Percentiles rank a stretch among this genome's conserved stretches.
These are phyloP conservation scores for Trachelus iudaicus DNA, from an alignment of 2,888 invertebrate genomes.

Conservation along the genomic window DNA sequence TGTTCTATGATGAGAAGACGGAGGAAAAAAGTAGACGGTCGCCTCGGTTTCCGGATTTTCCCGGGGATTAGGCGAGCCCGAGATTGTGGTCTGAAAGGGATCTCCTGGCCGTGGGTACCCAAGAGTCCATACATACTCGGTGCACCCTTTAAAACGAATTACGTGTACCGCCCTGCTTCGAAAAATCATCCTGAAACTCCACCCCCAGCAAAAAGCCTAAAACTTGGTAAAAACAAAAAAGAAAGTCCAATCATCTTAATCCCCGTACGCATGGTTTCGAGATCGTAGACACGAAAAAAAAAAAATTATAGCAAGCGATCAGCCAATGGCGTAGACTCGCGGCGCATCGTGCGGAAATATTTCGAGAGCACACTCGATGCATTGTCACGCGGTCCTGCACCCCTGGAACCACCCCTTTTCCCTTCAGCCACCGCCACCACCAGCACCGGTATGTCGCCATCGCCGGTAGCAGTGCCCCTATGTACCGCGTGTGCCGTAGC, in stretches of 20 bases:
- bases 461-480: background rate
- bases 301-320: background rate
- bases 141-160: background rate
- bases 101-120: background rate
- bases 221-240: background rate
- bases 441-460: background rate
- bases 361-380: constrained; percentile 48
- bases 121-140: background rate
- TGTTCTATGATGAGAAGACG: constrained; percentile 11
- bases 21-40: constrained; percentile 4
- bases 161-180: background rate
- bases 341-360: constrained; percentile 29
- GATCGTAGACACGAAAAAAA: background rate
- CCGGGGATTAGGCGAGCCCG: constrained; percentile 17
- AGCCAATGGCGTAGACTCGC: background rate
- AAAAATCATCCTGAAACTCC: background rate
- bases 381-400: constrained; percentile 41
- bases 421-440: constrained; percentile 40
- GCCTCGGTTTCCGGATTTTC: constrained; percentile 12
- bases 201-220: background rate
- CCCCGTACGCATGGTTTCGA: background rate
- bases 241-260: background rate
- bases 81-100: constrained; percentile 17
- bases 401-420: constrained; percentile 39
- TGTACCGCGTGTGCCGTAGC: background rate